Percentiles rank a stretch among this genome's conserved stretches.
These are phyloP conservation scores for Rhyzopertha dominica DNA, from an alignment of 1,140 invertebrate genomes.

Conservation along the genomic window DNA sequence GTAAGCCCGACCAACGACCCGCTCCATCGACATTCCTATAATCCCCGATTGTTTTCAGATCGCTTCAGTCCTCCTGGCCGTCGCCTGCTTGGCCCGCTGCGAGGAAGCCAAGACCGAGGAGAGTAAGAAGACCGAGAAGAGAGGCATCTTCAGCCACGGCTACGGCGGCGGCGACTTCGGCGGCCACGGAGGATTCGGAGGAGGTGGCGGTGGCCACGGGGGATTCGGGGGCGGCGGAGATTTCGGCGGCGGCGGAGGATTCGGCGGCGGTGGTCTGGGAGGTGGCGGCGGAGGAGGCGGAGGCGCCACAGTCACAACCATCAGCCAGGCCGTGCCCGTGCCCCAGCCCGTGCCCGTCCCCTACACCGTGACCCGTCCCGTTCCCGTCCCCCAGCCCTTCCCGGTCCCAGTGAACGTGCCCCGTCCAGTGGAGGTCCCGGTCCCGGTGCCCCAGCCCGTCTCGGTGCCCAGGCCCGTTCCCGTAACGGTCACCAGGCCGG, in stretches of 20 bases:
- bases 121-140: constrained; percentile 31
- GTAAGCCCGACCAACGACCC: constrained; percentile 24
- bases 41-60: constrained; percentile 24
- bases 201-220: constrained; percentile 29
- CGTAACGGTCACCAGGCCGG: constrained; percentile 28
- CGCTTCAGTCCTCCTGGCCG: constrained; percentile 31
- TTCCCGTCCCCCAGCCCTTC: constrained; percentile 28
- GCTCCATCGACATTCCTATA: neutral
- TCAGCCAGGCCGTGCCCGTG: constrained; percentile 18
- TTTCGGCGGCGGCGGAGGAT: constrained; percentile 19
- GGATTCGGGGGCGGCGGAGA: constrained; percentile 26
- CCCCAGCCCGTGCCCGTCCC: constrained; percentile 33
- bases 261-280: constrained; percentile 22
- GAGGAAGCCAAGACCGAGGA: constrained; percentile 30
- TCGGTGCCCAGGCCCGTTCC: constrained; percentile 41
- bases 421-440: constrained; percentile 35
- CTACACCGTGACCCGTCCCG: constrained; percentile 44
- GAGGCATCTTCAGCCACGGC: constrained; percentile 34
- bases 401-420: constrained; percentile 27
- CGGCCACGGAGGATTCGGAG: constrained; percentile 25
- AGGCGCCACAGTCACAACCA: constrained; percentile 18
- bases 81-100: constrained; percentile 21
- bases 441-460: constrained; percentile 38
- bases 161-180: constrained; percentile 29
- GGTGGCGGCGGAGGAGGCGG: constrained; percentile 26